phyloP scores from a whole-genome alignment of 2,113 vertebrate species.

The Tichodroma muraria region DNA sequence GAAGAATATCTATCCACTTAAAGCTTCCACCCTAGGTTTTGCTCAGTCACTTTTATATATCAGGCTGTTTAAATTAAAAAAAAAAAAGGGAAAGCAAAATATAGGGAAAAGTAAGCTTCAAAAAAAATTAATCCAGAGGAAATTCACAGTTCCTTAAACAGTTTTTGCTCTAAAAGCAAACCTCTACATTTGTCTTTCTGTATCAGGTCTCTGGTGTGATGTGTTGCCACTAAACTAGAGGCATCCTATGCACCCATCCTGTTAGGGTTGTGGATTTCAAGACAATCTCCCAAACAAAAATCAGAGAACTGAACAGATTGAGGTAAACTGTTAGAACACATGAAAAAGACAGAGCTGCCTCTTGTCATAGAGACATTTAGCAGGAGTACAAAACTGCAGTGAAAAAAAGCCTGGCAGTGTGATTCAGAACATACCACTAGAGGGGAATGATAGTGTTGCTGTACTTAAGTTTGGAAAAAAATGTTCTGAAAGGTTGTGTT shows the following conservation, averaged over 20 bases:
- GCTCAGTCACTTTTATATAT: background rate
- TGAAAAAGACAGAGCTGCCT: background rate
- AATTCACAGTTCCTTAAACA: background rate
- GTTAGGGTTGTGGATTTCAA: background rate
- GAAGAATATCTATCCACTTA: background rate
- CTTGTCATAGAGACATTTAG: background rate
- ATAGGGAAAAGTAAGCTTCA: background rate
- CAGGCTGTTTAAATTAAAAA: background rate
- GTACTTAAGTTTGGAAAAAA: conserved; percentile 18
- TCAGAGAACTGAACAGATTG: background rate
- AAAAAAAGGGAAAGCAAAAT: background rate
- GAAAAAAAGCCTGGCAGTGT: background rate
- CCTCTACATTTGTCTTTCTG: background rate
- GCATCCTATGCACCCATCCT: background rate
- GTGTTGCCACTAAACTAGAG: background rate
- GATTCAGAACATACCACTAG: background rate
- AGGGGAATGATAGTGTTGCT: background rate
- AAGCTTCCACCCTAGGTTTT: background rate
- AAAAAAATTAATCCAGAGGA: background rate
- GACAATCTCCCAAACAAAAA: background rate
- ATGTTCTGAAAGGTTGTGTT: conserved; percentile 28
- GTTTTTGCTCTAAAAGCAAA: background rate
- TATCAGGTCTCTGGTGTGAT: background rate
- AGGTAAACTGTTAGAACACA: background rate
- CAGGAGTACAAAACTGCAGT: background rate